Evolutionary conservation across 2,888 invertebrate species (phyloP), one percentile per base, ranked within the genome.

Genomic region (Eucriotettix oculatus): DNA sequence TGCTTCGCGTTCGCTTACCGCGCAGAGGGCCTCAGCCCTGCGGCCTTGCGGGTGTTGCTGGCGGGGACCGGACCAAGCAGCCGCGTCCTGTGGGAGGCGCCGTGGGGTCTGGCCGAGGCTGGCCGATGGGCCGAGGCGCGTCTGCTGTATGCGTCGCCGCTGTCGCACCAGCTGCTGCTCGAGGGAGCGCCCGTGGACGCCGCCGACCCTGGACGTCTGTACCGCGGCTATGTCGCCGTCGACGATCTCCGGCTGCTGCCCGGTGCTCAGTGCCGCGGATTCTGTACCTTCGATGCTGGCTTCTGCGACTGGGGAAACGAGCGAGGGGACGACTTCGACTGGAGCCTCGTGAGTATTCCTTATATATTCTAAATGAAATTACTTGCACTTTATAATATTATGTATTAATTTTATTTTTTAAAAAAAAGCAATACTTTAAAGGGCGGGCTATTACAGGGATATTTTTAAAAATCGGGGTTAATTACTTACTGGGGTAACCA

Each of bases 241-340:
- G 74, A 75, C 66, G 71, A 71, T 58, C 66, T 74, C n/a, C 68
- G 68, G 58, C 68, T 72, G 62, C 65, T 66, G 52, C 64, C 68
- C 41, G 66, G 69, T 1, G 67, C 67, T 41, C 65, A 67, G 54
- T 70, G 70, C 60, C 68, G 68, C 12, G 70, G 66, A 2, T 69
- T 69, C 62, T 74, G 74, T 61, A 73, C 71, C 16, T 74, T 74
- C 65, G 73, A 74, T 61, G 72, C 72, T 9, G 71, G 71, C 14
- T 66, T 73, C 54, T 75, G 75, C 65, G 71, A 71, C 57, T 75
- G 74, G 74, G 68, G 68, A 1, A 74, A 74, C 66, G 71, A 70
- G 54, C 65, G 67, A 16, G 68, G 67, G 40, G 74, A 72, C 65
- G 74, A 75, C 64, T 74, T 75, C 63, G 71, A 74, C 61, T 75